Evolutionary conservation across 2,797 vertebrate genomes (phyloP), one percentile per base, ranked within the genome.

Genomic region (Myotis planiceps): DNA sequence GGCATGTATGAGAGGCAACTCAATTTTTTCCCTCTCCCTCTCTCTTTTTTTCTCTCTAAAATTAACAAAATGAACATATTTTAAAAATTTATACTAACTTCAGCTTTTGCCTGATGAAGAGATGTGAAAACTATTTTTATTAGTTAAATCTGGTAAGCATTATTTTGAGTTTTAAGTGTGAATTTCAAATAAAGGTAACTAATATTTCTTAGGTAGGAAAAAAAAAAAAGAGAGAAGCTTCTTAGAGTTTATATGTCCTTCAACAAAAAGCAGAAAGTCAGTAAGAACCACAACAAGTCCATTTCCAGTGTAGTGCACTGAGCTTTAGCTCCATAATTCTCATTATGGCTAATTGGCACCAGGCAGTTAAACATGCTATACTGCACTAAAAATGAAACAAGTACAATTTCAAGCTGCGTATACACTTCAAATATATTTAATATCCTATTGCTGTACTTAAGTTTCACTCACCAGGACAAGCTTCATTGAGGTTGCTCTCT

Each of bases 321-420:
- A 92, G 85, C 71, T 39, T n/a, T 90, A 58, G 10, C 88, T 72
- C 84, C 75, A 89, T 97, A 93, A 81, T 79, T 87, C 69, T 71
- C 90, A 88, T 97, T 97, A 91, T 1, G 39, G 76, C 85, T 97
- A 96, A 58, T 74, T 97, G 75, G 87, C 83, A 90, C 83, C 95
- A 97, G 87, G 42, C 75, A 94, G 58, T 83, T 94, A 80, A 94
- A 95, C 85, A 37, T 18, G 34, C 75, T 66, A 88, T 49, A 92
- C 12, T 45, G 53, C 32, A 71, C 66, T 75, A 86, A 97, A 97
- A 96, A 85, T 88, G 58, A 19, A 88, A 34, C 19, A 55, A 96
- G 90, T 83, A 27, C 45, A 37, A 83, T 34, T 90, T 82, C 82
- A 95, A 47, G 63, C 19, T 88, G 19, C 29, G 27, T 68, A 90